Base-by-base conservation (phyloP, 2,797 vertebrate species). In the Synanceia verrucosa region DNA sequence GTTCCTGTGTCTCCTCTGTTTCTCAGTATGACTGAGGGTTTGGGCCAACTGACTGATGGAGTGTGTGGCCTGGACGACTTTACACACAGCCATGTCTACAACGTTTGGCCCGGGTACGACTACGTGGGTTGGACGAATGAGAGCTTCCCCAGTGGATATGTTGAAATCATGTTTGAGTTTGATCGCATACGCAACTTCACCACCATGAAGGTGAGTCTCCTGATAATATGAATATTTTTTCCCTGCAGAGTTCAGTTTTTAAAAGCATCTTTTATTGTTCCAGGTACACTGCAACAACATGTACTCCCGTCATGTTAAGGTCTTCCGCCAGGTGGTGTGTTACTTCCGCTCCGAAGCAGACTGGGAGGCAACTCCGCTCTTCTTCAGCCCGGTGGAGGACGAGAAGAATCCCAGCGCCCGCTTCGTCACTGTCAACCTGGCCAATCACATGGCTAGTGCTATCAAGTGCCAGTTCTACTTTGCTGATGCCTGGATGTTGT, bases 201-300 rank as follows among this genome's bases (percentile, higher is more conserved):
- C 0, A 95, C 96, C 29, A 99, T 99, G 98, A 99, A 98, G 96
- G 98, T 97, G 70, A 83, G 55, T 39, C 19, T 24, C 18, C 14
- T 33, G 12, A 58, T 8, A 8, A 21, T 26, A 19, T 3, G n/a
- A 12, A 23, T n/a, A n/a, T 5, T 1, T 69, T 33, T 16, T 18
- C 28, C 31, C 3, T n/a, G n/a, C 2, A 24, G 3, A 24, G 36
- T 26, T n/a, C n/a, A 21, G 28, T 51, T 29, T 2, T 55, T 58
- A 16, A 81, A 56, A 28, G 14, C 43, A 6, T 31, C 6, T 29
- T 11, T 23, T n/a, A 9, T 68, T 43, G 31, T 3, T 59, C 48
- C 89, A 99, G 98, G 96, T 99, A 73, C 97, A 99, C 87, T 98
- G 96, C 92, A 99, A 97, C 94, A 99, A 99, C 93, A 98, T 99